Conservation (phyloP, 2,888 invertebrate species). For the Drosophila fulvimacula region DNA sequence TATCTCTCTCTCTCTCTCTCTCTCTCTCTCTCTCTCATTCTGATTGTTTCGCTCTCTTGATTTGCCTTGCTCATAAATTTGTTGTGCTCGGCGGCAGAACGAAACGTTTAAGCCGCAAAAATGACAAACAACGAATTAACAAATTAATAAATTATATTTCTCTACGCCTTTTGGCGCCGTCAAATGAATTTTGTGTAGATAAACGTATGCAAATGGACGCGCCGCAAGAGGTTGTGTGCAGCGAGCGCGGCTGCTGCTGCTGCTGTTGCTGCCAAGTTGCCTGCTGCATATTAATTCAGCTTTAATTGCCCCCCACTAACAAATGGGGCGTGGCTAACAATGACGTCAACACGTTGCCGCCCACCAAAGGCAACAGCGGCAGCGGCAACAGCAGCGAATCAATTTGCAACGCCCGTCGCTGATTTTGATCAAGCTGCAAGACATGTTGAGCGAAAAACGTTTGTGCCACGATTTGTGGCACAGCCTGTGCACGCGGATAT, state of each 20-base stretch:
- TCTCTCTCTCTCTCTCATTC: neutral
- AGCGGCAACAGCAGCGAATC: conserved; percentile 64
- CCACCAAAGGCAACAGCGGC: conserved; percentile 12
- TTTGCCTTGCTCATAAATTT: conserved; percentile 63
- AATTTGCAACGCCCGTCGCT: conserved; percentile 54
- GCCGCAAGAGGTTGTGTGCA: conserved; percentile 37
- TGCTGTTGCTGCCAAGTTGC: conserved; percentile 39
- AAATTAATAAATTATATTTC: conserved; percentile 80
- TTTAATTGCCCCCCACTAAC: conserved; percentile 61
- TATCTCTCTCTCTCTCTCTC: neutral
- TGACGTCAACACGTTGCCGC: conserved; percentile 75
- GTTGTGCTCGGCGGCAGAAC: conserved; percentile 76
- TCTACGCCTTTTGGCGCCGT: conserved; percentile 58
- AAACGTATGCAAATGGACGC: conserved; percentile 54
- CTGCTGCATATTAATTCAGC: conserved; percentile 66
- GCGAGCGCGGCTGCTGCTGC: conserved; percentile 14
- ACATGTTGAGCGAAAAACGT: conserved; percentile 31
- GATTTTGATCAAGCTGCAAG: conserved; percentile 48
- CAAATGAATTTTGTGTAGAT: conserved; percentile 53
- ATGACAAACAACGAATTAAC: conserved; percentile 81
- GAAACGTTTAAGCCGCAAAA: conserved; percentile 80
- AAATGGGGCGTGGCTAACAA: conserved; percentile 77
- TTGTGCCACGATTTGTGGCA: conserved; percentile 30
- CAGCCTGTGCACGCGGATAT: conserved; percentile 23
- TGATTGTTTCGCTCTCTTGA: neutral